phyloP scores from a whole-genome alignment of 2,113 vertebrate genomes.

The Lepidothrix coronata region DNA sequence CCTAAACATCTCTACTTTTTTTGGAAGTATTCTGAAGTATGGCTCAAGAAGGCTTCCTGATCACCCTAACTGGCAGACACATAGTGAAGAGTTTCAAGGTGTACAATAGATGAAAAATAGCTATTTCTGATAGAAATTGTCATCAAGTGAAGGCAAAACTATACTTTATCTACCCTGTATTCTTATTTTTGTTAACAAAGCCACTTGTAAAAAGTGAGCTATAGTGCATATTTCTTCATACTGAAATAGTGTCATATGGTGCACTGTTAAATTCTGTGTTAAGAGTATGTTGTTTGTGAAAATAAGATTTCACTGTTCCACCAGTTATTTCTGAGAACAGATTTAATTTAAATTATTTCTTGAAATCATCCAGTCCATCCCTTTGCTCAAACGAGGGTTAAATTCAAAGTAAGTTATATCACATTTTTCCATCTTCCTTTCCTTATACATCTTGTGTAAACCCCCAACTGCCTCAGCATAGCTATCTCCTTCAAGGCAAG shows the following conservation, averaged over 20 bases:
- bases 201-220: background rate
- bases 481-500: background rate
- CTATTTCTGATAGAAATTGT: background rate
- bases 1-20: background rate
- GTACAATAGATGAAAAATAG: background rate
- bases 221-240: background rate
- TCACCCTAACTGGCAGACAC: background rate
- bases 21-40: background rate
- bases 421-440: background rate
- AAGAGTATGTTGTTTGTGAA: background rate
- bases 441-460: background rate
- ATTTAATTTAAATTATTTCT: background rate
- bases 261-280: background rate
- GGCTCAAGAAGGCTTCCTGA: background rate
- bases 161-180: background rate
- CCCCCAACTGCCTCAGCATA: fast-evolving
- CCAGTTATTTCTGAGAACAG: background rate
- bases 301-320: background rate
- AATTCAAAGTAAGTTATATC: background rate
- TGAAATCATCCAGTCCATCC: background rate
- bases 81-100: background rate
- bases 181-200: background rate
- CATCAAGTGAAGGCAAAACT: background rate
- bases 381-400: background rate
- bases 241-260: background rate